These are phyloP conservation scores for Muscicapa striata DNA, from an alignment of 2,797 vertebrate genomes.

Conservation along the genomic window DNA sequence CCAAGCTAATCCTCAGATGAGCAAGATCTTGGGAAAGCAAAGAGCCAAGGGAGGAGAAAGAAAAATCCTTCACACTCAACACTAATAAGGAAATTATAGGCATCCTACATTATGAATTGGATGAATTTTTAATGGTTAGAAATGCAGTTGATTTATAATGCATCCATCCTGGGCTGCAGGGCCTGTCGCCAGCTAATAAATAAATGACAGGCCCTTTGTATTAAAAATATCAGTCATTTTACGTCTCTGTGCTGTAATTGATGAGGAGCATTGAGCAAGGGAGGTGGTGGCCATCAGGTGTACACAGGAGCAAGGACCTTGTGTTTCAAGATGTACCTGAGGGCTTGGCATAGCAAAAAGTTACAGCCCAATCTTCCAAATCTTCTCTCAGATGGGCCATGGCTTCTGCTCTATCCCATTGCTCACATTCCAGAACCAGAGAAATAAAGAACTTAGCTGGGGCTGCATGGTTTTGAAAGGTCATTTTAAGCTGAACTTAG, in stretches of 20 bases:
- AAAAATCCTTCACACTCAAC: slow-evolving; percentile 83
- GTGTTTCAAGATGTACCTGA: neutral
- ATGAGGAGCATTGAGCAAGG: slow-evolving; percentile 13
- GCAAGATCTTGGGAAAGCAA: slow-evolving; percentile 65
- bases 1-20: slow-evolving; percentile 39
- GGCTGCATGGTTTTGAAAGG: neutral
- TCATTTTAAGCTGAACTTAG: neutral
- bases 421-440: neutral
- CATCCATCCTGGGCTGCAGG: slow-evolving; percentile 78
- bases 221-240: slow-evolving; percentile 84
- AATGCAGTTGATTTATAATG: slow-evolving; percentile 90
- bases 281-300: neutral
- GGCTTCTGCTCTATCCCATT: neutral
- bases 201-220: slow-evolving; percentile 87
- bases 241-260: slow-evolving; percentile 74
- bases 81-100: slow-evolving; percentile 91
- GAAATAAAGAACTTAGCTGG: neutral
- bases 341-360: neutral
- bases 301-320: neutral
- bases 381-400: neutral
- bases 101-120: slow-evolving; percentile 89
- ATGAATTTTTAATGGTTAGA: slow-evolving; percentile 92
- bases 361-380: neutral
- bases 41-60: slow-evolving; percentile 55
- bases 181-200: slow-evolving; percentile 88